A percentile compares a stretch with the other conserved stretches of the same genome.
Conservation (phyloP, 2,888 invertebrate species). For the Heliconius aoede region DNA sequence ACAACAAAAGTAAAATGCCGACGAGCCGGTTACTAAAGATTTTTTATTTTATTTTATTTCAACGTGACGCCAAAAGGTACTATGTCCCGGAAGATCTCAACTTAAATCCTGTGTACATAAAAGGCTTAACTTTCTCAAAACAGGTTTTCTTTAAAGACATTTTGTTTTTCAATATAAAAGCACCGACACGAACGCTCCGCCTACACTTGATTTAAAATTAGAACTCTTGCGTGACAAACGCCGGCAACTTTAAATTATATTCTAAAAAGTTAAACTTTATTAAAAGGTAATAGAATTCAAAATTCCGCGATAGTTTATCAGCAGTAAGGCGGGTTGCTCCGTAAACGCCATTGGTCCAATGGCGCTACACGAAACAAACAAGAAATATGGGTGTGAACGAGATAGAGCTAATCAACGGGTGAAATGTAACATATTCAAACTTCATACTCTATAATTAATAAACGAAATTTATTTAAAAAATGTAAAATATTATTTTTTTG, state of each 20-base stretch:
- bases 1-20: conserved; percentile 80
- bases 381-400: conserved; percentile 76
- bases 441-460: background rate
- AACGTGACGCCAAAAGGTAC: conserved; percentile 66
- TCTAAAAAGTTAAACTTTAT: conserved; percentile 83
- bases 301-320: conserved; percentile 76
- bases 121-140: conserved; percentile 82
- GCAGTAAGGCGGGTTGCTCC: conserved; percentile 82
- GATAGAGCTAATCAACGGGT: conserved; percentile 63
- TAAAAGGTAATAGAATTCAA: conserved; percentile 76
- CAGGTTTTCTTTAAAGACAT: conserved; percentile 82
- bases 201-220: conserved; percentile 84
- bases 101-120: conserved; percentile 77
- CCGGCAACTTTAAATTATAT: conserved; percentile 80
- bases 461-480: conserved; percentile 5
- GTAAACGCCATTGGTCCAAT: conserved; percentile 82
- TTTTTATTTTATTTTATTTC: conserved; percentile 76
- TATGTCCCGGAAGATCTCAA: conserved; percentile 70
- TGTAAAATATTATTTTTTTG: conserved; percentile 6
- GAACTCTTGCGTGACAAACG: conserved; percentile 84
- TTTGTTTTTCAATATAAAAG: conserved; percentile 82
- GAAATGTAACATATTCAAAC: conserved; percentile 27
- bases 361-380: conserved; percentile 79
- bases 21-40: conserved; percentile 82
- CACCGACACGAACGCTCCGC: conserved; percentile 80